Percentiles rank a stretch among this genome's conserved stretches.
These are phyloP conservation scores for Ardeotis arabs DNA, from an alignment of 2,113 vertebrate genomes.

Conservation along the genomic window DNA sequence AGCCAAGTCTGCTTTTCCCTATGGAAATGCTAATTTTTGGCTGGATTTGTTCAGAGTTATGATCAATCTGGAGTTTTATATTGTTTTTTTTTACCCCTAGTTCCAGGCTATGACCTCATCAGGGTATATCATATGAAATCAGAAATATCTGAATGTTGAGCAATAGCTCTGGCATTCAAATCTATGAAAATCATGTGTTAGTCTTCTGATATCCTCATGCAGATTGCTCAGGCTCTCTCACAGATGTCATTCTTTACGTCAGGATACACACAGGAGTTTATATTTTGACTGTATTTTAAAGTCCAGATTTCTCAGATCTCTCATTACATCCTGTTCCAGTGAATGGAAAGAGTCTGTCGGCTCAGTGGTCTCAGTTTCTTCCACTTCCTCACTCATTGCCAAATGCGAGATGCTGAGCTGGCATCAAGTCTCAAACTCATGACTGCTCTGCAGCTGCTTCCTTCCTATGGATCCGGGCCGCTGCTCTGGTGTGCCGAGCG, in stretches of 20 bases:
- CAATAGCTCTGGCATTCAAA: constrained; percentile 29
- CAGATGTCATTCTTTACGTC: constrained; percentile 24
- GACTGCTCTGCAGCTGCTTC: constrained; percentile 1
- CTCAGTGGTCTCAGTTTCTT: constrained; percentile 6
- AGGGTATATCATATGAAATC: constrained; percentile 40
- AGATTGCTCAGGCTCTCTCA: constrained; percentile 11
- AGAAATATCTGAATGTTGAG: constrained; percentile 34
- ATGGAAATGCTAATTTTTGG: neutral
- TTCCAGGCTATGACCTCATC: constrained; percentile 35
- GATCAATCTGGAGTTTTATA: neutral
- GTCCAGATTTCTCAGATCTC: constrained; percentile 21
- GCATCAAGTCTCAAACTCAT: neutral
- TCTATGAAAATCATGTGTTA: constrained; percentile 43
- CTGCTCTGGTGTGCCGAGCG: fast-evolving
- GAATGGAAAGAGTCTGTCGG: neutral
- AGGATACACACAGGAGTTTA: constrained; percentile 7
- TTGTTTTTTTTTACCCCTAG: neutral
- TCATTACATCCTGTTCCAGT: neutral
- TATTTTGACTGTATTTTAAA: constrained; percentile 40
- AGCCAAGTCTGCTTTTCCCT: neutral
- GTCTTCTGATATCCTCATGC: neutral
- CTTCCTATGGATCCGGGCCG: neutral
- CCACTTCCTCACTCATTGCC: constrained; percentile 16
- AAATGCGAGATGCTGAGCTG: constrained; percentile 4
- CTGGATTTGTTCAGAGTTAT: neutral